Conservation (phyloP, 1,140 invertebrate species). For the Spodoptera frugiperda region DNA sequence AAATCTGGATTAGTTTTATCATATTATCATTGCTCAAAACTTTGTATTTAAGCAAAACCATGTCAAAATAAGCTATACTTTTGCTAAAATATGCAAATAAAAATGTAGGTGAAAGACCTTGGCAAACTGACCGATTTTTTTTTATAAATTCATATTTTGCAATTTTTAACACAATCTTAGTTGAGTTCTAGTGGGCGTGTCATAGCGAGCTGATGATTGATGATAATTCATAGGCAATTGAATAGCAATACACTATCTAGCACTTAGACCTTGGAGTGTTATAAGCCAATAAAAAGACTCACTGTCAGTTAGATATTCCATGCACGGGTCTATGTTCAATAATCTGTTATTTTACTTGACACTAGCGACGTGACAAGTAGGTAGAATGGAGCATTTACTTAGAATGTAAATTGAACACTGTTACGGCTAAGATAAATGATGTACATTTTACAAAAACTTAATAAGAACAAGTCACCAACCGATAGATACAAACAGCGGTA, state of each 20-base stretch:
- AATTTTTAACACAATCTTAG: no score
- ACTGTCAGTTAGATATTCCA: conserved; percentile 71
- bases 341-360: conserved; percentile 83
- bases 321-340: conserved; percentile 66
- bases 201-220: no score
- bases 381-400: conserved; percentile 62
- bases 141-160: no score
- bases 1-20: no score
- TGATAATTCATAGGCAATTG: conserved; percentile 53
- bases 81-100: no score
- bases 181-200: no score
- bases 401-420: conserved; percentile 23
- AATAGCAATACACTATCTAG: conserved; percentile 52
- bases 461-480: conserved; percentile 14
- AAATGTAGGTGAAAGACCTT: no score
- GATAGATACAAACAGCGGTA: background rate
- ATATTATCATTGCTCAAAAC: no score
- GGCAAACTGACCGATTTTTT: no score
- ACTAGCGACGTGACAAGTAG: conserved; percentile 72
- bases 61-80: no score
- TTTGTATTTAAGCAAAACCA: no score
- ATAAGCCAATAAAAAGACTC: background rate
- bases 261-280: no score
- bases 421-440: conserved; percentile 14
- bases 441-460: conserved; percentile 40